A percentile compares a stretch with the other conserved stretches of the same genome.
These are phyloP conservation scores for Xiphophorus birchmanni DNA, from an alignment of 2,797 vertebrate species.

Conservation along the genomic window DNA sequence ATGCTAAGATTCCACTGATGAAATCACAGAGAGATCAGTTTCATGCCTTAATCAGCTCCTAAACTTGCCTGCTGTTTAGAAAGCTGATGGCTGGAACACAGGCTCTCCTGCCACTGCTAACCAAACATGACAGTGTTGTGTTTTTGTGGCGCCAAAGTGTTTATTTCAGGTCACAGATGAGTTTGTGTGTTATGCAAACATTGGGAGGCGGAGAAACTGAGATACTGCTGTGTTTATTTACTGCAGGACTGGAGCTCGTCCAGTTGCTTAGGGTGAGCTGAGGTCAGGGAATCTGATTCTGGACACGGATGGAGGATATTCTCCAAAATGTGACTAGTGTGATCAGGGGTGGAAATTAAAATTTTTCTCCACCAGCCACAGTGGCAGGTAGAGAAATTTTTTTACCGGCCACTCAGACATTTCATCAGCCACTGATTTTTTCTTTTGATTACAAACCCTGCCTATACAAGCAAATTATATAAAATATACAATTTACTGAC, in stretches of 20 bases:
- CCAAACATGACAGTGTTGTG: slow-evolving; percentile 21
- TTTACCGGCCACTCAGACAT: too few relatives aligned
- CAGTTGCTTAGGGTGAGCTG: background rate
- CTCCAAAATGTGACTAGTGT: background rate
- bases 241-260: slow-evolving; percentile 7
- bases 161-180: slow-evolving; percentile 10
- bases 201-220: background rate
- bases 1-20: background rate
- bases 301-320: background rate
- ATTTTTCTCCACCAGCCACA: too few relatives aligned
- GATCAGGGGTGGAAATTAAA: background rate
- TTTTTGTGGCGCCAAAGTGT: slow-evolving; percentile 6
- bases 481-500: too few relatives aligned
- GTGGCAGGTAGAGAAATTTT: too few relatives aligned
- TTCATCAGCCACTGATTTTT: too few relatives aligned
- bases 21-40: background rate
- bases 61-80: background rate
- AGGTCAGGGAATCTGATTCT: slow-evolving; percentile 14
- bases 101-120: slow-evolving; percentile 2
- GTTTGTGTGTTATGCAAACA: slow-evolving; percentile 10
- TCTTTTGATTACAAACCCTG: too few relatives aligned
- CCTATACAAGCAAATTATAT: too few relatives aligned
- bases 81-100: background rate
- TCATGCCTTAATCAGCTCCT: background rate
- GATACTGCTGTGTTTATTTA: slow-evolving; percentile 18